phyloP scores from a whole-genome alignment of 2,113 vertebrate species.

The Coptodon bakossiorum region DNA sequence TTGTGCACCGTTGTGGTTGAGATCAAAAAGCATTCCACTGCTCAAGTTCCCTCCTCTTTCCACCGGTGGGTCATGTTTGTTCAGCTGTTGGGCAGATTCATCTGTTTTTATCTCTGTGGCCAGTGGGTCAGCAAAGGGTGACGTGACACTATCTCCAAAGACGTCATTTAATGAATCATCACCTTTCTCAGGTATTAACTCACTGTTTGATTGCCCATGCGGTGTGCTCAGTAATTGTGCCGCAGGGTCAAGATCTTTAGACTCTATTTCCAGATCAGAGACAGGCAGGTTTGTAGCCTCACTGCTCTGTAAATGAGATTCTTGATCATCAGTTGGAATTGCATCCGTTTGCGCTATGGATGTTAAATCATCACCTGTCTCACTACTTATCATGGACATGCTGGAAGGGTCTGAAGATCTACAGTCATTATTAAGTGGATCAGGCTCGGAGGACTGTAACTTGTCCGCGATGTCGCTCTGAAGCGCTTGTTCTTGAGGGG shows the following conservation, averaged over 20 bases:
- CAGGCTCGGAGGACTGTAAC: not conserved
- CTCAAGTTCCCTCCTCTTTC: not conserved
- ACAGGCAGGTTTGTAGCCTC: not conserved
- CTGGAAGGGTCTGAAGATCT: not conserved
- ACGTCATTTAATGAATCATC: not conserved
- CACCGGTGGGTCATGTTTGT: not conserved
- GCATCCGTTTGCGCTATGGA: not conserved
- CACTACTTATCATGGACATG: not conserved
- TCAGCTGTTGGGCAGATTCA: not conserved
- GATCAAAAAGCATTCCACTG: not conserved
- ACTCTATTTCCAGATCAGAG: not conserved
- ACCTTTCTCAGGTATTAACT: not conserved
- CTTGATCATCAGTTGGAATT: not conserved
- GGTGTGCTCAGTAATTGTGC: not conserved
- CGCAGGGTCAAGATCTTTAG: not conserved
- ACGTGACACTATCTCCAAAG: not conserved
- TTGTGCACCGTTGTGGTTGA: not conserved
- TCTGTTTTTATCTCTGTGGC: not conserved
- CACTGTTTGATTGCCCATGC: not conserved
- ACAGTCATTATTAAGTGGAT: not conserved
- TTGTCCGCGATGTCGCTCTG: not conserved
- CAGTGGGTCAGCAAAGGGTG: not conserved
- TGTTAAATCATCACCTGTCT: not conserved
- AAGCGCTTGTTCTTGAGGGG: not conserved
- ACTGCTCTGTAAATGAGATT: not conserved